Conservation (phyloP, 2,888 invertebrate species). For the Drosophila emarginata region DNA sequence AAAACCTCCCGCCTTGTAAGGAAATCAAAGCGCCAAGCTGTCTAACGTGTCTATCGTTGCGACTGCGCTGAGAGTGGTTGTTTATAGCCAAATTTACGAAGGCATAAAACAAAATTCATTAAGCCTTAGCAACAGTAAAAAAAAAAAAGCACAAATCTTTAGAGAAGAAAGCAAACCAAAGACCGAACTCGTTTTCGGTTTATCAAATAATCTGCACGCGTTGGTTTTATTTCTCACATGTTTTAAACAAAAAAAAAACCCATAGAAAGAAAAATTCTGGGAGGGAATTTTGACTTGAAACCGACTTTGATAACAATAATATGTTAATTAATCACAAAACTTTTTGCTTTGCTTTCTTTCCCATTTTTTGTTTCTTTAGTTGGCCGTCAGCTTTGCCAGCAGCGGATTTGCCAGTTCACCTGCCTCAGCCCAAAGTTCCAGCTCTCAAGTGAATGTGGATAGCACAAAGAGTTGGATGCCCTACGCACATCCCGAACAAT, state of each 20-base stretch:
- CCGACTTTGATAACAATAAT: conserved; percentile 10
- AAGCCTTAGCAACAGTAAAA: conserved; percentile 17
- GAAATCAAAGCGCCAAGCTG: conserved; percentile 53
- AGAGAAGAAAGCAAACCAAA: conserved; percentile 9
- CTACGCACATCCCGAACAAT: conserved; percentile 38
- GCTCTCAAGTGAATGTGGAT: conserved; percentile 30
- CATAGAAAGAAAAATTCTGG: background rate
- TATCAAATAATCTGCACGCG: background rate
- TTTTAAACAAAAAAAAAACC: background rate
- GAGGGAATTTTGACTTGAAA: background rate
- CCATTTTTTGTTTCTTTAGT: conserved; percentile 59
- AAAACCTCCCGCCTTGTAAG: conserved; percentile 33
- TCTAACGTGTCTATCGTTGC: conserved; percentile 43
- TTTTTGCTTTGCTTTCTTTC: conserved; percentile 28
- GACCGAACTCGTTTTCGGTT: conserved; percentile 29
- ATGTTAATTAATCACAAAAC: conserved; percentile 38
- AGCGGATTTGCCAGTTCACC: conserved; percentile 63
- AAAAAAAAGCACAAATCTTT: background rate
- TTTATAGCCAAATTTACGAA: conserved; percentile 42
- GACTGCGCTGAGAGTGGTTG: conserved; percentile 21
- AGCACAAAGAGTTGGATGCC: conserved; percentile 44
- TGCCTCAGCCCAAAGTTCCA: conserved; percentile 40
- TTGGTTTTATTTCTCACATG: conserved; percentile 1
- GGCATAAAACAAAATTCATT: conserved; percentile 44
- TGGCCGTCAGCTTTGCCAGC: conserved; percentile 60